phyloP scores from a whole-genome alignment of 1,140 invertebrate genomes.

The Hydropsyche tenuis region DNA sequence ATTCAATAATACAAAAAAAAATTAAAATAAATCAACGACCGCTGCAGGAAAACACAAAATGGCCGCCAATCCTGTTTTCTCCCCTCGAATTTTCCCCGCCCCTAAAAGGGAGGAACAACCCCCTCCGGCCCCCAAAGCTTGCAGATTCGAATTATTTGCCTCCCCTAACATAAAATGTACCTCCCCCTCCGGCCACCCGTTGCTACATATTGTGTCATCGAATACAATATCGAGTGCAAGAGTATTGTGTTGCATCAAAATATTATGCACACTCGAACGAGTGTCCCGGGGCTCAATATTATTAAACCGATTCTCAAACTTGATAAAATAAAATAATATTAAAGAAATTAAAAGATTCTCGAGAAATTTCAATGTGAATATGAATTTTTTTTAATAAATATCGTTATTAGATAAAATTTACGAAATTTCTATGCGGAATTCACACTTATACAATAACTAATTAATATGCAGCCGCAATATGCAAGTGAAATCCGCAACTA shows the following conservation, averaged over 20 bases:
- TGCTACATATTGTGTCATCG: neutral
- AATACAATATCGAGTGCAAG: constrained; percentile 14
- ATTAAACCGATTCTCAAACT: neutral
- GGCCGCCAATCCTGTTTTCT: constrained; percentile 32
- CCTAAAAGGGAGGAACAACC: neutral
- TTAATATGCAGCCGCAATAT: too few species aligned
- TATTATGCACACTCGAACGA: constrained; percentile 45
- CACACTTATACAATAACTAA: too few species aligned
- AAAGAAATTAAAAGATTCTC: too few species aligned
- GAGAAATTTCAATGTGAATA: too few species aligned
- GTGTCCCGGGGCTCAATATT: constrained; percentile 31
- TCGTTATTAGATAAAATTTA: too few species aligned
- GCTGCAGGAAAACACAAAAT: constrained; percentile 41
- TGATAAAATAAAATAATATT: too few species aligned
- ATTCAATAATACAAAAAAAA: neutral
- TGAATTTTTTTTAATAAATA: too few species aligned
- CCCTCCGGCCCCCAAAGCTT: neutral
- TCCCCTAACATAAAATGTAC: neutral
- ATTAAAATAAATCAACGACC: neutral
- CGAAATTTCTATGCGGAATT: too few species aligned
- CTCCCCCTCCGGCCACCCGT: neutral
- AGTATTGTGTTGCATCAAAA: constrained; percentile 38
- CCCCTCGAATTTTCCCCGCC: constrained; percentile 15
- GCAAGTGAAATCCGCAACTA: too few species aligned
- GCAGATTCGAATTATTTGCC: constrained; percentile 40